Conservation (phyloP, 2,888 invertebrate genomes). For the Philhelius pedissequus region DNA sequence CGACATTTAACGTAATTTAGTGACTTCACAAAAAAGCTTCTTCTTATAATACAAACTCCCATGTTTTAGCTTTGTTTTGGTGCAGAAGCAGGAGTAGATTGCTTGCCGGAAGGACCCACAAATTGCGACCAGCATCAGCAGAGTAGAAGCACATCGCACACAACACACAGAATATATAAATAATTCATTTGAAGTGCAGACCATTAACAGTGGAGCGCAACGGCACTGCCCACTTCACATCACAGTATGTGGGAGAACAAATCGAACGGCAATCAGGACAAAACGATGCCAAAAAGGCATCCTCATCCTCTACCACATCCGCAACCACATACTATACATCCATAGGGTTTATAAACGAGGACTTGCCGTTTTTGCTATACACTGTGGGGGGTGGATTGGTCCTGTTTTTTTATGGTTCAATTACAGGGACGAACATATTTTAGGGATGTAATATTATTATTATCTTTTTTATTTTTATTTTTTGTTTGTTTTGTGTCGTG, state of each 20-base stretch:
- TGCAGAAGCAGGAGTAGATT: slow-evolving; percentile 10
- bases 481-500: too few species aligned
- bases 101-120: slow-evolving; percentile 51
- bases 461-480: slow-evolving; percentile 29
- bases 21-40: slow-evolving; percentile 69
- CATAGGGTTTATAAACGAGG: background rate
- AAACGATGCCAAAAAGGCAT: slow-evolving; percentile 51
- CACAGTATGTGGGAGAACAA: slow-evolving; percentile 69
- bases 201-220: slow-evolving; percentile 67
- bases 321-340: slow-evolving; percentile 25
- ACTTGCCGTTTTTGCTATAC: slow-evolving; percentile 31
- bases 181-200: slow-evolving; percentile 69
- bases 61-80: background rate
- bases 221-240: slow-evolving; percentile 70
- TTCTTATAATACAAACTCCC: background rate
- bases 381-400: slow-evolving; percentile 63
- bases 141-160: slow-evolving; percentile 36
- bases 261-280: slow-evolving; percentile 70
- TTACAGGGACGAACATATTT: slow-evolving; percentile 68
- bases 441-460: slow-evolving; percentile 60
- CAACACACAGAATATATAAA: slow-evolving; percentile 55
- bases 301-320: too few species aligned
- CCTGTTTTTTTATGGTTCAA: slow-evolving; percentile 66
- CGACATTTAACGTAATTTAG: slow-evolving; percentile 70
- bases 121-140: slow-evolving; percentile 51